These are phyloP conservation scores for Idris sp. DNA, from an alignment of 1,140 invertebrate species.

Conservation along the genomic window DNA sequence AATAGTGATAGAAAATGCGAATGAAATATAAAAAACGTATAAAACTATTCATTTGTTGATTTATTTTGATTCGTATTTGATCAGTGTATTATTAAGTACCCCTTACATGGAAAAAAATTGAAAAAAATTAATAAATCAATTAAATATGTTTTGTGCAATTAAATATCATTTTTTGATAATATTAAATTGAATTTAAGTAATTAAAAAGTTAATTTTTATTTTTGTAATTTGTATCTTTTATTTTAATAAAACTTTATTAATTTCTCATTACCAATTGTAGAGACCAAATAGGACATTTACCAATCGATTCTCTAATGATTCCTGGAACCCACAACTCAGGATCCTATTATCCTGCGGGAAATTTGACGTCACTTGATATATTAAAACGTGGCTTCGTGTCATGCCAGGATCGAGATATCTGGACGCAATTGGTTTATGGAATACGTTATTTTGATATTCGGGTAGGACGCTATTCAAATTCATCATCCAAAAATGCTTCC, in stretches of 20 bases:
- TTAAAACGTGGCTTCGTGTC: slow-evolving; percentile 77
- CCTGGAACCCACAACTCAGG: slow-evolving; percentile 86
- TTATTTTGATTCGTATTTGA: no score
- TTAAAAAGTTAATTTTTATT: no score
- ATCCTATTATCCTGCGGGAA: slow-evolving; percentile 77
- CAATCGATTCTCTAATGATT: slow-evolving; percentile 81
- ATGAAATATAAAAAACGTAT: no score
- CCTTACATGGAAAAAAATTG: no score
- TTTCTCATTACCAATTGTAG: slow-evolving; percentile 62
- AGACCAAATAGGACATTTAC: slow-evolving; percentile 77
- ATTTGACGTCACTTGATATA: slow-evolving; percentile 71
- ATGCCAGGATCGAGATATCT: slow-evolving; percentile 87
- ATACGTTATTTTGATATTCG: slow-evolving; percentile 89
- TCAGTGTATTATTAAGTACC: no score
- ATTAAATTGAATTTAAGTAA: no score
- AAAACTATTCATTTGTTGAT: no score
- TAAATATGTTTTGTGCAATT: no score
- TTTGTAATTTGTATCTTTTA: no score
- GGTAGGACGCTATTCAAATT: slow-evolving; percentile 80
- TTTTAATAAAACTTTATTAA: background rate
- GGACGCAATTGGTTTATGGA: slow-evolving; percentile 88
- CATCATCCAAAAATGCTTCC: slow-evolving; percentile 63
- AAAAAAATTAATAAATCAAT: no score
- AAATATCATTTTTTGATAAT: no score
- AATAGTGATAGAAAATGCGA: no score